These are phyloP conservation scores for Operophtera brumata DNA, from an alignment of 2,888 invertebrate species.

Conservation along the genomic window DNA sequence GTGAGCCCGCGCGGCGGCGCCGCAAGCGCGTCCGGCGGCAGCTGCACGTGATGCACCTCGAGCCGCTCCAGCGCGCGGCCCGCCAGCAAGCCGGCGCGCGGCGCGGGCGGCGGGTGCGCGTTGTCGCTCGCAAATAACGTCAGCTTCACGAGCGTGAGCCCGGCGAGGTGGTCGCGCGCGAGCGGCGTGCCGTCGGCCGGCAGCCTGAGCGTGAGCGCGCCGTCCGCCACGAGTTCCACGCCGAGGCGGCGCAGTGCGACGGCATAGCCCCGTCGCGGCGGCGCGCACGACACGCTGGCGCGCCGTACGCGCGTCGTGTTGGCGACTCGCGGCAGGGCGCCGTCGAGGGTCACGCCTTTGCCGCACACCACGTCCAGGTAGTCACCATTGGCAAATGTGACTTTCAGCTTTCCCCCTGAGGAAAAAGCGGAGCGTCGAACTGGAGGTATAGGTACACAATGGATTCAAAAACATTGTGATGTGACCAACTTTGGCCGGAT, in stretches of 20 bases:
- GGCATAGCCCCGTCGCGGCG: slow-evolving; percentile 12
- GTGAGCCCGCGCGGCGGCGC: slow-evolving; percentile 13
- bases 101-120: slow-evolving; percentile 18
- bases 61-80: slow-evolving; percentile 12
- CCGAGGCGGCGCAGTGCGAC: slow-evolving; percentile 15
- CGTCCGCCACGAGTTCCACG: slow-evolving; percentile 5
- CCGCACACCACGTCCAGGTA: slow-evolving; percentile 3
- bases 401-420: neutral
- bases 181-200: slow-evolving; percentile 19
- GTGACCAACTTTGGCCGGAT: too few relatives aligned
- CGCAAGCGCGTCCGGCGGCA: slow-evolving; percentile 1
- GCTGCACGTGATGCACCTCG: slow-evolving; percentile 17
- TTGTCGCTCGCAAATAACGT: slow-evolving; percentile 21
- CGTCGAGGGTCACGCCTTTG: neutral
- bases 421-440: neutral
- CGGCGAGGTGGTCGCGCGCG: slow-evolving; percentile 9
- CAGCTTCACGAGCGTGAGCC: slow-evolving; percentile 19
- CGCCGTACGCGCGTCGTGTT: neutral
- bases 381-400: neutral
- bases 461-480: too few relatives aligned
- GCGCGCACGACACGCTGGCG: slow-evolving; percentile 10
- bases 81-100: slow-evolving; percentile 11
- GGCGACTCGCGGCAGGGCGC: neutral
- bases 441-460: too few relatives aligned
- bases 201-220: neutral